Evolutionary conservation across 2,888 invertebrate genomes (phyloP), one percentile per base, ranked within the genome.

Genomic region (Hyalella azteca): DNA sequence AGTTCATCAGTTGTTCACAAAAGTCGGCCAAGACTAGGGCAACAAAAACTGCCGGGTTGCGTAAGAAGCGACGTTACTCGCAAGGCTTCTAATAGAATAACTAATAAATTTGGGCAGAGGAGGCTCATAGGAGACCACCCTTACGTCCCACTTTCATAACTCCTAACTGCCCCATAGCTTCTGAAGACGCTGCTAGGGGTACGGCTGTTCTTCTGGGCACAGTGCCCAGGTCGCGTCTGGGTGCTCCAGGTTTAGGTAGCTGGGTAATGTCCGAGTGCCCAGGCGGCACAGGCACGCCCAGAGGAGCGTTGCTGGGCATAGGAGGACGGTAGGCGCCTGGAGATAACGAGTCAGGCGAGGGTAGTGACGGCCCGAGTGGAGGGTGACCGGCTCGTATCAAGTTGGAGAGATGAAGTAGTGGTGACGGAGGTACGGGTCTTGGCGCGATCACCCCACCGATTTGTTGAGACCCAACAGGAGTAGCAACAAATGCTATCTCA

Each of bases 151-250:
- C 78, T 36, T 80, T 81, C 59, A 79, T 84, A 79, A 79, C 82
- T 4, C 82, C 82, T 41, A 84, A 79, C 22, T 81, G 81, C 5
- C 84, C 84, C 13, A 84, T 80, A n/a, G 77, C 77, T 36, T 82
- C 76, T 45, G 39, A 76, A 5, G 59, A 59, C 26, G 79, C 50
- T 15, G 79, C 81, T 26, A 77, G 77, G 48, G 78, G 39, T 15
- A 79, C 81, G 9, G 81, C 66, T 9, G 81, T 50, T 36, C 66
- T 66, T 36, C 66, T 66, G 2, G 81, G 81, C 41, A 85, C 85
- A n/a, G 85, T 85, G n/a, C 85, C 85, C 32, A 85, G 66, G 66
- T 82, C 82, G 7, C 81, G 80, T 32, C 84, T 79, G 26, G 81
- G 83, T 29, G 81, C 83, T 29, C 81, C 81, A 45, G 81, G 81